A percentile compares a stretch with the other conserved stretches of the same genome.
Evolutionary conservation across 2,113 vertebrate species (phyloP).

Genomic region (Cyanocitta stelleri): DNA sequence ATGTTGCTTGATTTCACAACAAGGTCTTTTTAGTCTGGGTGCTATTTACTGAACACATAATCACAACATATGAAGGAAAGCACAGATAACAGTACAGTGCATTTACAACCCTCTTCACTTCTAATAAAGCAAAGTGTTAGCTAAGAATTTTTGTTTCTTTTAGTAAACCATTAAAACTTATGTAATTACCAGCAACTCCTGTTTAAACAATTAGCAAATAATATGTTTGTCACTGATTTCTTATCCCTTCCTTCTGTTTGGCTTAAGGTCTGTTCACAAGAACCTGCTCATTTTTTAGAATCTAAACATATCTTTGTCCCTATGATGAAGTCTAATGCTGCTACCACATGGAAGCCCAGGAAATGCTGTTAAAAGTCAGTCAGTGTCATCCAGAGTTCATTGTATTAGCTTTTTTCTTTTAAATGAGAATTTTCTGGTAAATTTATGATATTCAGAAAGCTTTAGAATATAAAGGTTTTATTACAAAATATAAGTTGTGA

Average conservation of each 20-base stretch:
- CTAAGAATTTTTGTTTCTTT: not conserved
- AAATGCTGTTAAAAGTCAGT: not conserved
- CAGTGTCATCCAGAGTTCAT: not conserved
- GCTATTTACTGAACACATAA: constrained; percentile 72
- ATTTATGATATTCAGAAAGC: not conserved
- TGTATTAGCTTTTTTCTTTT: not conserved
- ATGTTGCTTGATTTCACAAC: constrained; percentile 82
- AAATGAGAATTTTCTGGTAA: not conserved
- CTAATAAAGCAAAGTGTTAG: not conserved
- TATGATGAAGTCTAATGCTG: not conserved
- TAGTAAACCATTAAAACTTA: not conserved
- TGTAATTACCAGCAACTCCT: not conserved
- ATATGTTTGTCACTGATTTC: not conserved
- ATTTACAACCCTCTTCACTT: not conserved
- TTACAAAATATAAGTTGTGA: not conserved
- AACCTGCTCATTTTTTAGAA: not conserved
- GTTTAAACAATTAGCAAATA: constrained; percentile 1
- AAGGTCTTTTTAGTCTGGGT: constrained; percentile 69
- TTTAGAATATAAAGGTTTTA: not conserved
- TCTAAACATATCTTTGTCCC: not conserved
- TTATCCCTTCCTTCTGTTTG: not conserved
- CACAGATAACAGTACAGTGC: constrained; percentile 15
- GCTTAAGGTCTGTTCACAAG: not conserved
- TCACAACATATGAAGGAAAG: constrained; percentile 47
- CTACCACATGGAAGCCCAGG: not conserved